Base-by-base conservation (phyloP, 2,113 vertebrate genomes). In the Pampusana beccarii region DNA sequence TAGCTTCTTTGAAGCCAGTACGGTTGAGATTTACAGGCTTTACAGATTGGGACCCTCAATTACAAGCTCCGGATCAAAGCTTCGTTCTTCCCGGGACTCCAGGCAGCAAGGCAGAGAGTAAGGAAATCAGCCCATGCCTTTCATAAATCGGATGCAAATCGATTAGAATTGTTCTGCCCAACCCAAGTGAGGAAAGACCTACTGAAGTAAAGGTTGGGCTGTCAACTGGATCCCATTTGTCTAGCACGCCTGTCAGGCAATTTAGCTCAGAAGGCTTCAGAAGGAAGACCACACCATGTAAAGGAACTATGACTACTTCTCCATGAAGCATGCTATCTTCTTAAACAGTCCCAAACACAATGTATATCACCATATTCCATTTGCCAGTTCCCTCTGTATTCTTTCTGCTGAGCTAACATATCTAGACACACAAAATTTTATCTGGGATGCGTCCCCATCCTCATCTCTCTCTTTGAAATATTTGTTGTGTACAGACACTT, bases 1-100 rank as follows among this genome's bases (percentile, higher is more conserved):
- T 50, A 79, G 80, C 82, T 93, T 48, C 80, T 87, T 16, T 92
- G 86, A 93, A 92, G 86, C 91, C 61, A 58, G 36, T 72, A 40
- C 23, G 46, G 73, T 42, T 72, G 80, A 91, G 69, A 93, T 93
- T 79, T 96, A 92, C 40, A 73, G 50, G 53, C 54, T 78, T 53
- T 50, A n/a, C 58, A 42, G 62, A 44, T 79, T 50, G 66, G 80
- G 80, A 25, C 31, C 11, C 69, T 86, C 86, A 71, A 10, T 86
- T 92, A 81, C 86, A 71, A 72, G 48, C 69, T 53, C 88, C 54
- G 54, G 58, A 89, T 75, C 53, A 83, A 82, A 86, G 71, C 80
- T 51, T 86, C 4, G 0, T 18, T 85, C 38, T 86, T 70, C 34
- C 25, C 33, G 18, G 31, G 36, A 51, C 66, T 86, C 17, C 13